Evolutionary conservation across 2,888 invertebrate species (phyloP).

Genomic region (Agapetus fuscipes): DNA sequence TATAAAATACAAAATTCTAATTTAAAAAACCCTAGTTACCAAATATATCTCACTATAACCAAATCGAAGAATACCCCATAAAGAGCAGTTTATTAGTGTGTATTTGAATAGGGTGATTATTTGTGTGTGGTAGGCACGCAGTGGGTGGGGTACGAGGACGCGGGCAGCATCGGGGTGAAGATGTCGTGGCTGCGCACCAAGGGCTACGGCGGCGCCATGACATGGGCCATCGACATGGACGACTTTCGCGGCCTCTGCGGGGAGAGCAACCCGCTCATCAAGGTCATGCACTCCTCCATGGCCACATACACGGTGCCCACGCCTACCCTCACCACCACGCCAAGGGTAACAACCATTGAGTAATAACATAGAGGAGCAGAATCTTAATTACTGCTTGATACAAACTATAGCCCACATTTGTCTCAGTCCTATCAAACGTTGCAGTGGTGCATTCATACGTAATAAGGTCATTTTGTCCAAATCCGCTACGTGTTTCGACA

Average conservation of each 20-base stretch:
- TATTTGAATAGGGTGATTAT: no score
- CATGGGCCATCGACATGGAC: slow-evolving; percentile 90
- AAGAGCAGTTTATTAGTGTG: background rate
- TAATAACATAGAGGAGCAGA: no score
- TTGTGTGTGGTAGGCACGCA: slow-evolving; percentile 47
- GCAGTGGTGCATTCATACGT: no score
- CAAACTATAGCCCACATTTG: no score
- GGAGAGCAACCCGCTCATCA: slow-evolving; percentile 61
- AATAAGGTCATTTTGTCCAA: no score
- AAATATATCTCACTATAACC: no score
- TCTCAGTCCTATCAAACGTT: no score
- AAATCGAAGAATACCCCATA: background rate
- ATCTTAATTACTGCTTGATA: no score
- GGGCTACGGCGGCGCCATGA: slow-evolving; percentile 83
- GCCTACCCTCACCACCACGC: slow-evolving; percentile 53
- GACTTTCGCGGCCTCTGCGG: slow-evolving; percentile 81
- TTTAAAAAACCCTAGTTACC: no score
- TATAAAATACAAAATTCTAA: no score
- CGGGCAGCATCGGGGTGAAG: slow-evolving; percentile 73
- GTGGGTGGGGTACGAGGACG: slow-evolving; percentile 87
- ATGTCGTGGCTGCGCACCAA: slow-evolving; percentile 80
- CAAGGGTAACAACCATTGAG: slow-evolving; percentile 46
- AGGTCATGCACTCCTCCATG: slow-evolving; percentile 65
- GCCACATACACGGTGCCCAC: slow-evolving; percentile 58
- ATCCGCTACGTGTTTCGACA: no score